Base-by-base conservation (phyloP, 2,797 vertebrate species). In the Dendrocincla fuliginosa region DNA sequence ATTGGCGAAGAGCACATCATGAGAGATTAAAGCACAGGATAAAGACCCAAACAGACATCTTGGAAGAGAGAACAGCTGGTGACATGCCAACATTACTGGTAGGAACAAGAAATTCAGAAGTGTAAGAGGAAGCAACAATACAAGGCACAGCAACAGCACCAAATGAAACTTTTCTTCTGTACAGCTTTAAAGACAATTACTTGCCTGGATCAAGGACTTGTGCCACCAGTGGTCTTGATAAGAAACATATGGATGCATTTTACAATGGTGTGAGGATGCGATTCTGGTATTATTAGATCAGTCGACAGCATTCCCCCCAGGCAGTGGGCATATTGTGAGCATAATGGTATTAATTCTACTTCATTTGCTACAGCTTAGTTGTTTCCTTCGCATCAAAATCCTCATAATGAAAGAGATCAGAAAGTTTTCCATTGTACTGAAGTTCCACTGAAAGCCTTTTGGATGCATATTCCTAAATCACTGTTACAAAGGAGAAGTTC, bases 271-370 rank as follows among this genome's bases (percentile, higher is more conserved):
- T 91, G 94, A 95, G 95, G 94, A 96, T 95, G 94, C 50, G 77
- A 90, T 91, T 90, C 87, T 96, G 84, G 91, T 61, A 89, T 93
- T 97, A 96, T 94, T 90, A 96, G 92, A 95, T 89, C 95, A 94
- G 92, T 63, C 8, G 2, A 44, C 85, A 93, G 84, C 77, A 17
- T 25, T 93, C 5, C 79, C 93, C 73, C 46, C 75, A 60, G 94
- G 94, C 96, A 92, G 77, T 25, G 46, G 93, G 81, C 87, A 95
- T 78, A 93, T 89, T 96, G 93, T 89, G 91, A 96, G 42, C 90
- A 89, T 93, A 96, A 96, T 95, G 85, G 91, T 33, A 97, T 96
- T 97, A 96, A 97, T 97, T 96, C 96, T 96, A 96, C 92, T 96
- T 95, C 92, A 96, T 96, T 97, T 97, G 89, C 71, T 84, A 12